Conservation (phyloP, 2,888 invertebrate genomes). For the Chrysolina haemoptera region DNA sequence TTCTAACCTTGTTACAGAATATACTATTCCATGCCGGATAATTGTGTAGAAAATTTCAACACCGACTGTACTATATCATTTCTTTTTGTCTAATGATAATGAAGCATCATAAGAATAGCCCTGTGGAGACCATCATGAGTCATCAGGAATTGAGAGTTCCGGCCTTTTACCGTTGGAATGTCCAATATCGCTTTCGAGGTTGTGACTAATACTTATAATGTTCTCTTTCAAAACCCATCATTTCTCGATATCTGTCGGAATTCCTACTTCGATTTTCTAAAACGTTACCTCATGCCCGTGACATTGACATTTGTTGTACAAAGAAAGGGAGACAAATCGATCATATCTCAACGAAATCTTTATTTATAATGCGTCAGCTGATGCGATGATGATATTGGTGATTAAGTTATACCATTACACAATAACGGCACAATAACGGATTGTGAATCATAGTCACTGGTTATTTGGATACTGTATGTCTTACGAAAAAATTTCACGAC, state of each 20-base stretch:
- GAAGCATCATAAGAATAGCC: not conserved
- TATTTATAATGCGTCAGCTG: too few relatives aligned
- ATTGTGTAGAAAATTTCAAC: too few relatives aligned
- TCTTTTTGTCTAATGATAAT: not conserved
- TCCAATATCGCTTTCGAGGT: constrained; percentile 1
- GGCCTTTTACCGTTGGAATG: not conserved
- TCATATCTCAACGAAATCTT: not conserved
- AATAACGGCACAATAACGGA: too few relatives aligned
- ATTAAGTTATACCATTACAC: too few relatives aligned
- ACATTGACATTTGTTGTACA: constrained; percentile 1
- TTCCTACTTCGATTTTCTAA: not conserved
- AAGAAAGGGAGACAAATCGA: not conserved
- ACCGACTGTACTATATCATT: too few relatives aligned
- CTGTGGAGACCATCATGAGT: not conserved
- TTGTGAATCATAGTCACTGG: too few relatives aligned
- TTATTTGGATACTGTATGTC: too few relatives aligned
- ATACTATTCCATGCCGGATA: too few relatives aligned
- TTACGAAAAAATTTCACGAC: too few relatives aligned
- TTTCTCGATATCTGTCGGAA: not conserved
- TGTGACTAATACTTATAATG: constrained; percentile 2
- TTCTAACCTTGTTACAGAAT: too few relatives aligned
- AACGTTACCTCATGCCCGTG: not conserved
- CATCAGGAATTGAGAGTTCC: constrained; percentile 5
- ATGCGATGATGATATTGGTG: too few relatives aligned
- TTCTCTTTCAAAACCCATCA: not conserved